phyloP scores from a whole-genome alignment of 2,797 vertebrate genomes.

The Crocodylus rhombifer region DNA sequence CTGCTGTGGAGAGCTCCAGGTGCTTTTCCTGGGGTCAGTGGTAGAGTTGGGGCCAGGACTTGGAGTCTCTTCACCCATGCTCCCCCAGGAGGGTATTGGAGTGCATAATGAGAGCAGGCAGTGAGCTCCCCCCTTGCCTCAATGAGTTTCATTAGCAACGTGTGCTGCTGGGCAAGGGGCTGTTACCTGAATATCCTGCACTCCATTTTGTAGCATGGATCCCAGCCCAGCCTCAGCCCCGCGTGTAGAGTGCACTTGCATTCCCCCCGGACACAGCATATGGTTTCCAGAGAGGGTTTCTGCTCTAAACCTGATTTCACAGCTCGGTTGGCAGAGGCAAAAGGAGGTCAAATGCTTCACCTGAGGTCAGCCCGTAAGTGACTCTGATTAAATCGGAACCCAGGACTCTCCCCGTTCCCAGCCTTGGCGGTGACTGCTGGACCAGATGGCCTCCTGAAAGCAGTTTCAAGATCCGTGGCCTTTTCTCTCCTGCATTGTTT shows the following conservation, averaged over 20 bases:
- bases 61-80: neutral
- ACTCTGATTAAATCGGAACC: conserved; percentile 79
- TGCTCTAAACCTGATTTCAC: conserved; percentile 76
- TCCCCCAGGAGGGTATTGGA: neutral
- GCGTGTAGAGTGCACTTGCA: conserved; percentile 31
- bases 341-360: conserved; percentile 72
- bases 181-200: neutral
- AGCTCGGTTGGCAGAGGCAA: conserved; percentile 73
- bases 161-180: neutral
- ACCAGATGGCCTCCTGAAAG: conserved; percentile 84
- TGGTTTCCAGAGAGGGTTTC: conserved; percentile 66
- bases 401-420: conserved; percentile 79
- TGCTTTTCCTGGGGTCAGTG: neutral
- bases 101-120: accelerated
- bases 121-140: neutral
- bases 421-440: conserved; percentile 76
- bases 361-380: conserved; percentile 73
- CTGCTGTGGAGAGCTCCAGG: neutral
- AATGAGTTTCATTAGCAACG: neutral
- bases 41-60: neutral
- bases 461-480: conserved; percentile 78
- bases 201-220: neutral
- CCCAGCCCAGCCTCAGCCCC: neutral
- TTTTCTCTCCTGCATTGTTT: conserved; percentile 80
- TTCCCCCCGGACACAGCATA: conserved; percentile 61